Conservation (phyloP, 2,888 invertebrate species). For the Coelinius sp. region DNA sequence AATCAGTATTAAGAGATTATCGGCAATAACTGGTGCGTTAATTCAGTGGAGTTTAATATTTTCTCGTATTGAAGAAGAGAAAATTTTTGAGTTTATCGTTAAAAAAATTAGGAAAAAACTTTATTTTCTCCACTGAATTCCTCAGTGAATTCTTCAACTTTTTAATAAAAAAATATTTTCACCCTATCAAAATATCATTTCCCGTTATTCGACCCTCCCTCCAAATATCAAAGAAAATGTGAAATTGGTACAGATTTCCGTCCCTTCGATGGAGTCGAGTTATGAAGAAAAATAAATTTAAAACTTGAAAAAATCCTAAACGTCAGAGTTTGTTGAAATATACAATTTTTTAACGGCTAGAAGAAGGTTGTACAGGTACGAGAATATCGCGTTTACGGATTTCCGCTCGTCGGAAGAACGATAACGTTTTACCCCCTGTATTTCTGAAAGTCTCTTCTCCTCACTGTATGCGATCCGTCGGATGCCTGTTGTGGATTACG, state of each 20-base stretch:
- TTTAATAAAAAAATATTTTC: neutral
- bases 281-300: neutral
- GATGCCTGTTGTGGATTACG: slow-evolving; percentile 5
- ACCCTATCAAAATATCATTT: neutral
- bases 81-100: too few species aligned
- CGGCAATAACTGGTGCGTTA: too few species aligned
- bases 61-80: too few species aligned
- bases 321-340: neutral
- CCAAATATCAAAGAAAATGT: slow-evolving; percentile 7
- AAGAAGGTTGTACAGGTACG: neutral
- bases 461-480: slow-evolving; percentile 20
- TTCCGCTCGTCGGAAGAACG: slow-evolving; percentile 11
- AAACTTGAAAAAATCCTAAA: neutral
- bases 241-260: slow-evolving; percentile 25
- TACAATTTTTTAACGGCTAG: neutral
- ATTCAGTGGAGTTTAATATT: too few species aligned
- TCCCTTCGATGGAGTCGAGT: neutral
- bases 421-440: neutral
- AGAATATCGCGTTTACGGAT: neutral
- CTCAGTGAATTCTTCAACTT: neutral
- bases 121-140: too few species aligned
- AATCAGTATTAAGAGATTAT: too few species aligned
- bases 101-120: too few species aligned
- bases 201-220: neutral
- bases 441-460: slow-evolving; percentile 2